phyloP scores from a whole-genome alignment of 2,888 invertebrate species.

The Celastrina argiolus region DNA sequence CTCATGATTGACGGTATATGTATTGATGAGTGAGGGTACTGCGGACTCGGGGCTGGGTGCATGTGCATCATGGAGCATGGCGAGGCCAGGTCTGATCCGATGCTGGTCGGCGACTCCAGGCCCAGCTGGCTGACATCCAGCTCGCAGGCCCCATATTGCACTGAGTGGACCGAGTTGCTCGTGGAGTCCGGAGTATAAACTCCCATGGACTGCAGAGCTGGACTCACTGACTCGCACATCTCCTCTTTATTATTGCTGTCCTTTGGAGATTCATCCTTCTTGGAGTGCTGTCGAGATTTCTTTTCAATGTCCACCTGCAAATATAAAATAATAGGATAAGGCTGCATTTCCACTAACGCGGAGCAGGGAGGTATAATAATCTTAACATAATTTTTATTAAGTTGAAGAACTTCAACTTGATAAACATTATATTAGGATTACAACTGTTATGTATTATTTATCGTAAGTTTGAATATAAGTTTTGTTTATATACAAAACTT shows the following conservation, averaged over 20 bases:
- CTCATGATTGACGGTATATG: constrained; percentile 73
- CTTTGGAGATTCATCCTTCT: constrained; percentile 66
- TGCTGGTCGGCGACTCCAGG: constrained; percentile 92
- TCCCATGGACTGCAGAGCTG: constrained; percentile 87
- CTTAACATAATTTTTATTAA: no score
- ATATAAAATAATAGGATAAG: no score
- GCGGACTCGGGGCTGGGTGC: constrained; percentile 74
- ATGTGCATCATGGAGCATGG: constrained; percentile 85
- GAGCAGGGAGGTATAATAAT: no score
- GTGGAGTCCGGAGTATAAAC: constrained; percentile 92
- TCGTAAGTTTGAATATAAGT: no score
- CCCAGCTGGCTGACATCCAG: constrained; percentile 90
- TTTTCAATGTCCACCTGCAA: constrained; percentile 59
- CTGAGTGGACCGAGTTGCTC: constrained; percentile 88
- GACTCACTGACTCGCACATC: constrained; percentile 66
- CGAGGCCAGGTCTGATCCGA: constrained; percentile 89
- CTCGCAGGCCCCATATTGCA: constrained; percentile 88
- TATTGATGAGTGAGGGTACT: constrained; percentile 77
- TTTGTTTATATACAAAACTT: no score
- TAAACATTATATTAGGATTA: no score
- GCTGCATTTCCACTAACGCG: no score
- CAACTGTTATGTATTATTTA: no score
- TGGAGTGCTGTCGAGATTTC: constrained; percentile 55
- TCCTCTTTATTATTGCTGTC: constrained; percentile 61
- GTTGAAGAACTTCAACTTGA: no score